Evolutionary conservation across 2,113 vertebrate genomes (phyloP), one percentile per base, ranked within the genome.

Genomic region (Syngnathus scovelli): DNA sequence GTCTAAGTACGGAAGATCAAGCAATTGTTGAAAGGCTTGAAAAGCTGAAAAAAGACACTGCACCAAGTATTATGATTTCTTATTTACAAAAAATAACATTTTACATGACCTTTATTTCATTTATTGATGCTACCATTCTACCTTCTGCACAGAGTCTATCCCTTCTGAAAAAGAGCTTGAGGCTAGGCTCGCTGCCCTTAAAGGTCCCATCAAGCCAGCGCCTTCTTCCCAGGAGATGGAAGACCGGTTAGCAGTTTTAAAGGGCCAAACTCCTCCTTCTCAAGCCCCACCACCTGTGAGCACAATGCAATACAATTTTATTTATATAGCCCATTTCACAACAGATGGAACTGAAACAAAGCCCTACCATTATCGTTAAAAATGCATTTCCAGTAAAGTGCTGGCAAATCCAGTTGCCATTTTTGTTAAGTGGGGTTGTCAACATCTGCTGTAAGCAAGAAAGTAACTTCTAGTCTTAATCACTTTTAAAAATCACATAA

Each of bases 121-220:
- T 43, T 21, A 2, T 44, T 44, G 7, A 77, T 75, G 15, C 13
- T 4, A 13, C 11, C 3, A 33, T 49, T 68, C 73, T 49, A 43
- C 4, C 1, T 64, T 43, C 68, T 63, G 68, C 86, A 27, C 83
- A 98, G 96, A 94, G 79, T 89, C 90, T 16, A 67, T 95, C 48
- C 90, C 94, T 15, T 94, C 95, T 7, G 91, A 94, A 51, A 92
- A 90, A 48, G 96, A 98, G 68, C 91, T 98, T 0, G 96, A 98
- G 85, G 87, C 93, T 67, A 93, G 96, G 12, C 90, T 98, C 61
- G 92, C 94, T 59, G 93, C 94, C 0, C 84, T 98, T 65, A 95
- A 91, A 85, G 89, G 90, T 55, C 83, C 89, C 70, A 52, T 58
- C 41, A 80, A 85, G 68, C 83, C 90, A n/a, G 79, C 93, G 76